Conservation (phyloP, 2,113 vertebrate species). For the Mixornis gularis region DNA sequence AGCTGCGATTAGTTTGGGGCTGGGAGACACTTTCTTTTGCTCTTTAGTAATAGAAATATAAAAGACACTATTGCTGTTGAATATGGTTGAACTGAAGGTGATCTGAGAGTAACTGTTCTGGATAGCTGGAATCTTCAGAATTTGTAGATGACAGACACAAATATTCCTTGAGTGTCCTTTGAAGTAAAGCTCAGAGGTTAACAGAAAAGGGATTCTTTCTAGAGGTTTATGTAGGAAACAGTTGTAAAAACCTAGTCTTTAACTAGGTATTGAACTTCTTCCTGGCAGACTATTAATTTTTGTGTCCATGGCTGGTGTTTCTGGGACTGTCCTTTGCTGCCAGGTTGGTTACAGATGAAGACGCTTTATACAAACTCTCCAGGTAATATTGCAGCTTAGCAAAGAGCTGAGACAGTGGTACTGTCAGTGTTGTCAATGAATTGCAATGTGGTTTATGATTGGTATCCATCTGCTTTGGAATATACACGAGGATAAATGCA, state of each 20-base stretch:
- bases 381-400: neutral
- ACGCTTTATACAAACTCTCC: neutral
- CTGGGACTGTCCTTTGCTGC: neutral
- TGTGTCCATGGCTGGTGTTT: neutral
- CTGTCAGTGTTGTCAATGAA: neutral
- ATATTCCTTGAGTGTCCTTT: neutral
- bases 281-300: neutral
- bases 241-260: neutral
- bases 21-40: neutral
- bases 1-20: neutral
- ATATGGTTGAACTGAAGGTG: neutral
- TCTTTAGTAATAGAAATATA: neutral
- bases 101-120: neutral
- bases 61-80: rapidly evolving
- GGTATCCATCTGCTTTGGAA: neutral
- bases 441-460: neutral
- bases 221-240: neutral
- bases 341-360: neutral
- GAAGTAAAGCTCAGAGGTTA: neutral
- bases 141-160: neutral
- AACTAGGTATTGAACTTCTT: neutral
- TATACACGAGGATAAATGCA: neutral
- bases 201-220: neutral
- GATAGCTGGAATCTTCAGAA: neutral
- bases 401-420: neutral